These are phyloP conservation scores for Chymomyza fuscimana DNA, from an alignment of 2,888 invertebrate species.

Conservation along the genomic window DNA sequence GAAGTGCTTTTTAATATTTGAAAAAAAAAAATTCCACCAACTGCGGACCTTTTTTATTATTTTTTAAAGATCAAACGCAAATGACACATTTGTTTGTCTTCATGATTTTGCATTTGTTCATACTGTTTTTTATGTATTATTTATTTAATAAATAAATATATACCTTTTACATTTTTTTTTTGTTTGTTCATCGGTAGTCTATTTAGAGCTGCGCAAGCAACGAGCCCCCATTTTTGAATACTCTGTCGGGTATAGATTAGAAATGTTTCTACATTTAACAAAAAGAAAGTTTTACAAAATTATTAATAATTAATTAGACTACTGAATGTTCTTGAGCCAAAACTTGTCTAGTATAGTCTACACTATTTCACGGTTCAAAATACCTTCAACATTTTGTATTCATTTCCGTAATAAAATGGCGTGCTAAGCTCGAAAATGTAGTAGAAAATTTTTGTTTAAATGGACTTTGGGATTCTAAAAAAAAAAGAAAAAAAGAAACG, in stretches of 20 bases:
- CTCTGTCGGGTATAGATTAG: background rate
- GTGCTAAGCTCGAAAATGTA: too few relatives aligned
- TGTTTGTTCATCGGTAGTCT: constrained; percentile 33
- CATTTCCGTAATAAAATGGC: too few relatives aligned
- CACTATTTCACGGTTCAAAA: too few relatives aligned
- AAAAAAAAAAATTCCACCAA: constrained; percentile 19
- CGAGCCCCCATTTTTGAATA: constrained; percentile 11
- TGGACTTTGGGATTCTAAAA: too few relatives aligned
- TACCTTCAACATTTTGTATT: too few relatives aligned
- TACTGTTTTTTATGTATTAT: constrained; percentile 17
- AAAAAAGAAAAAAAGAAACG: too few relatives aligned
- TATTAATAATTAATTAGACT: too few relatives aligned
- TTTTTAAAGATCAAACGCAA: constrained; percentile 20
- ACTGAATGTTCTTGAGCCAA: too few relatives aligned
- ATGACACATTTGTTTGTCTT: constrained; percentile 40
- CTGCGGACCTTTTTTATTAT: constrained; percentile 30
- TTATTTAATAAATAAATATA: constrained; percentile 2
- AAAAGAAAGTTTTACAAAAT: background rate
- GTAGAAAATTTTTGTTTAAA: too few relatives aligned
- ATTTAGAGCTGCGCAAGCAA: constrained; percentile 42
- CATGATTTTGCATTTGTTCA: constrained; percentile 28
- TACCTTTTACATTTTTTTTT: background rate
- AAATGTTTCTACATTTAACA: background rate
- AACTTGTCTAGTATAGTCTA: too few relatives aligned
- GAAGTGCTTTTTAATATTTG: constrained; percentile 3